phyloP scores from a whole-genome alignment of 2,888 invertebrate genomes.

The Drosophila nr. fundita region DNA sequence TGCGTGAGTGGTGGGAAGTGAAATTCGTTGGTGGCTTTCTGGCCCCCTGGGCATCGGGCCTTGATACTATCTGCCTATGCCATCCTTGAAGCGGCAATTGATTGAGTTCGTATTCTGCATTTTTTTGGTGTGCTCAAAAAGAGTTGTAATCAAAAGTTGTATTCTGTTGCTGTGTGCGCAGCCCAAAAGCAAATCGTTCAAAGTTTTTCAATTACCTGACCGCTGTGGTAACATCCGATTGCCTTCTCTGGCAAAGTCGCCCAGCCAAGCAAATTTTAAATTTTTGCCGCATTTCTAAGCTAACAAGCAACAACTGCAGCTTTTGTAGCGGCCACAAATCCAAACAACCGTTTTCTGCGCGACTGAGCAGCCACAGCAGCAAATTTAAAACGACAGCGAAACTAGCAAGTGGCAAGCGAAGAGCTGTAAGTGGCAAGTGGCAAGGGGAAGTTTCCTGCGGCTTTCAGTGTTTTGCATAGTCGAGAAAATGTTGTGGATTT shows the following conservation, averaged over 20 bases:
- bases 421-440: conserved; percentile 30
- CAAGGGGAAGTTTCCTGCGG: conserved; percentile 22
- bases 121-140: conserved; percentile 9
- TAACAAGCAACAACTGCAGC: conserved; percentile 21
- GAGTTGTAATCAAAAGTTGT: conserved; percentile 60
- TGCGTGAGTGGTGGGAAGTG: conserved; percentile 26
- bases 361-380: conserved; percentile 30
- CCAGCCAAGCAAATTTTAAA: conserved; percentile 25
- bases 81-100: conserved; percentile 63
- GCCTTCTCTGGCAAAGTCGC: conserved; percentile 19
- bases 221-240: conserved; percentile 46
- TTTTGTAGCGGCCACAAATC: conserved; percentile 14
- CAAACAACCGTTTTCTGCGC: conserved; percentile 40
- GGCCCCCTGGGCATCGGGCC: conserved; percentile 21
- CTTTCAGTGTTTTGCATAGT: conserved; percentile 25
- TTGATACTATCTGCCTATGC: conserved; percentile 1
- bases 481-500: conserved; percentile 37
- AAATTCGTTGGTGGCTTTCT: conserved; percentile 1
- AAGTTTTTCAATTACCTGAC: conserved; percentile 77
- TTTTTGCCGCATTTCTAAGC: conserved; percentile 26
- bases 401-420: conserved; percentile 44
- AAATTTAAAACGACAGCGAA: conserved; percentile 56
- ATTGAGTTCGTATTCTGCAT: conserved; percentile 46
- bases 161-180: conserved; percentile 35
- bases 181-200: conserved; percentile 47